These are phyloP conservation scores for Epinephelus fuscoguttatus DNA, from an alignment of 2,113 vertebrate genomes.

Conservation along the genomic window DNA sequence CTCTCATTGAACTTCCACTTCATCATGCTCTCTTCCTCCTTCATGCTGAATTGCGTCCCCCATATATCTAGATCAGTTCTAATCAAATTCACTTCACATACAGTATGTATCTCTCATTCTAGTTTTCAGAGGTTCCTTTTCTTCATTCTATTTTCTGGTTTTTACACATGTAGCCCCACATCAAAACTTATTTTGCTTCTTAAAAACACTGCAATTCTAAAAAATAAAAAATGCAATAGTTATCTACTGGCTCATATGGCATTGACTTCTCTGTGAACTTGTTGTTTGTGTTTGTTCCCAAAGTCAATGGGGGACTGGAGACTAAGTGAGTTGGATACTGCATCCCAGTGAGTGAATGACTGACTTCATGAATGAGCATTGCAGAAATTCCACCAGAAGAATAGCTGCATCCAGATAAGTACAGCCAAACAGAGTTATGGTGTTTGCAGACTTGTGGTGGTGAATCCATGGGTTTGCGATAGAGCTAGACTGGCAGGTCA, in stretches of 20 bases:
- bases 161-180: not conserved
- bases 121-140: not conserved
- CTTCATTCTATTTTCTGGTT: not conserved
- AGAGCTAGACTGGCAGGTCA: not conserved
- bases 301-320: not conserved
- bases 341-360: not conserved
- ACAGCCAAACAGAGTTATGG: not conserved
- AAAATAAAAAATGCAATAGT: not conserved
- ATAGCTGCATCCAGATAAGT: not conserved
- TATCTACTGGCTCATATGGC: not conserved
- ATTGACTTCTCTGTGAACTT: not conserved
- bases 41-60: not conserved
- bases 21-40: constrained; percentile 18
- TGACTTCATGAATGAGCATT: not conserved
- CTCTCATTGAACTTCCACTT: constrained; percentile 20
- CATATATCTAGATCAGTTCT: constrained; percentile 11
- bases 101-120: too few relatives aligned
- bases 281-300: not conserved
- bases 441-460: not conserved
- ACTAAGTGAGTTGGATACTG: not conserved
- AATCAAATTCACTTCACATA: constrained; percentile 20
- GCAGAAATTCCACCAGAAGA: not conserved
- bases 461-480: not conserved
- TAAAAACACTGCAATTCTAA: not conserved
- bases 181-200: not conserved